Evolutionary conservation across 2,113 vertebrate genomes (phyloP).

Genomic region (Hemichromis elongatus): DNA sequence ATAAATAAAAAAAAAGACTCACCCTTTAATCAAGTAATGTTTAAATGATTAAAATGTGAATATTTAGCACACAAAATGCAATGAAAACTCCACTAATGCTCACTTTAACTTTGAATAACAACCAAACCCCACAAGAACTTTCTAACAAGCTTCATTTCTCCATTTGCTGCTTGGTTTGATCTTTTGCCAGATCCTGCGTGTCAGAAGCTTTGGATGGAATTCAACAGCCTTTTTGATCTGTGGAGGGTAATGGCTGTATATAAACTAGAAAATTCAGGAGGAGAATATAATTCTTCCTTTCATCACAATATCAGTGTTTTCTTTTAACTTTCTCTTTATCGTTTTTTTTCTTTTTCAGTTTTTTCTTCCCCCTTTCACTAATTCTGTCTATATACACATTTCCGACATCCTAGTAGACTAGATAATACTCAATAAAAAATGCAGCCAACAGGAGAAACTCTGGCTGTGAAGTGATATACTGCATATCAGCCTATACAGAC

Average conservation of each 20-base stretch:
- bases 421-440: not conserved
- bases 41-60: not conserved
- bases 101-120: not conserved
- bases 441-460: not conserved
- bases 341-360: not conserved
- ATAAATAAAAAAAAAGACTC: not conserved
- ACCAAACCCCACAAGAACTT: not conserved
- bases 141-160: not conserved
- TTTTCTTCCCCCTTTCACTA: not conserved
- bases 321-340: not conserved
- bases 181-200: not conserved
- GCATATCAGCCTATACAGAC: slow-evolving; percentile 36
- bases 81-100: not conserved
- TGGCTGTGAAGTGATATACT: slow-evolving; percentile 38
- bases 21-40: not conserved
- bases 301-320: not conserved
- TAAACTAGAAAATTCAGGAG: not conserved
- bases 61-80: not conserved
- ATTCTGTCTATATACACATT: not conserved
- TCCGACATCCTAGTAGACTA: not conserved
- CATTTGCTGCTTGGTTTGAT: slow-evolving; percentile 19
- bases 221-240: slow-evolving; percentile 28
- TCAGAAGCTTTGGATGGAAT: slow-evolving; percentile 18
- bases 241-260: not conserved
- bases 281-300: not conserved